phyloP scores from a whole-genome alignment of 2,113 vertebrate genomes.

The Archilochus colubris region DNA sequence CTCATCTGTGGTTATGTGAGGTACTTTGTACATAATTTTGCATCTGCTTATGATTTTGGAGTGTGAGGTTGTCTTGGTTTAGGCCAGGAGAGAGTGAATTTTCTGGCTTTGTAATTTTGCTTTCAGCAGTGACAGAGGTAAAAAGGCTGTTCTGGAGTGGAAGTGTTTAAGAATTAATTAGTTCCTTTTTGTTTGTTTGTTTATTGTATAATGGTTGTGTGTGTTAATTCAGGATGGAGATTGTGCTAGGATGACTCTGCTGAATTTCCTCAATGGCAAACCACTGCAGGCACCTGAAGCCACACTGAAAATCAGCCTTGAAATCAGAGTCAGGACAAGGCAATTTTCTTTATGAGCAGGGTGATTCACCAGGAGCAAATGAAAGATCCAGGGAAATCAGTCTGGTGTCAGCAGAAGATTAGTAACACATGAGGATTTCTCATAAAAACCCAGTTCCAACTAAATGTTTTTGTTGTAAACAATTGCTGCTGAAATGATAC shows the following conservation, averaged over 20 bases:
- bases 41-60: neutral
- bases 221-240: neutral
- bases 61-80: neutral
- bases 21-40: neutral
- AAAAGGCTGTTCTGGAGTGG: neutral
- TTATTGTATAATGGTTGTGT: neutral
- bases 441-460: conserved; percentile 59
- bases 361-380: conserved; percentile 59
- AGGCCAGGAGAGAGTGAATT: too few relatives aligned
- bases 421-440: conserved; percentile 59
- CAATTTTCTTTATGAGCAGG: conserved; percentile 49
- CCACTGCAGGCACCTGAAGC: conserved; percentile 16
- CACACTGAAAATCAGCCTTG: conserved; percentile 6
- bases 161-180: neutral
- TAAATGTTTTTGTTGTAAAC: conserved; percentile 67
- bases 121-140: neutral
- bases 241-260: neutral
- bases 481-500: conserved; percentile 49
- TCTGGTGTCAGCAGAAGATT: conserved; percentile 63
- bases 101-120: too few relatives aligned
- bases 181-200: neutral
- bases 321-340: conserved; percentile 43
- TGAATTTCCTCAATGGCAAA: conserved; percentile 33
- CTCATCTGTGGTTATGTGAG: neutral
- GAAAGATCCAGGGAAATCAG: conserved; percentile 49